These are phyloP conservation scores for Sciurus vulgaris DNA, from an alignment of 2,797 vertebrate genomes.

Conservation along the genomic window DNA sequence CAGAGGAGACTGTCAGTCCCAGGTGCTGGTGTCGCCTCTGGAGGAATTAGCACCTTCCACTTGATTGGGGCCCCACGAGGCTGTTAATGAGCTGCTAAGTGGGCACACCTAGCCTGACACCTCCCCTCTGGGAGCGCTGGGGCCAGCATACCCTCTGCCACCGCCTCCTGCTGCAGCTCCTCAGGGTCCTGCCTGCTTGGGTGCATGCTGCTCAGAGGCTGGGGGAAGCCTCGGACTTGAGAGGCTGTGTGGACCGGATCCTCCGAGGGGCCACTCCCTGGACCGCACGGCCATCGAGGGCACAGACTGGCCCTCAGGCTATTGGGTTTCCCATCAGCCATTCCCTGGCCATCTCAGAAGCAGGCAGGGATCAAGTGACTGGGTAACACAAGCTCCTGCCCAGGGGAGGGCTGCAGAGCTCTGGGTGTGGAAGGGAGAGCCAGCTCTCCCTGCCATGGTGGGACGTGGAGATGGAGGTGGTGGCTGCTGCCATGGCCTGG, in stretches of 20 bases:
- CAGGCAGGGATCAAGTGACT: constrained; percentile 68
- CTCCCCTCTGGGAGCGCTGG: not conserved
- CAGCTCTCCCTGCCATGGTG: not conserved
- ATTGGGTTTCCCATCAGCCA: constrained; percentile 56
- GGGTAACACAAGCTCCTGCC: constrained; percentile 42
- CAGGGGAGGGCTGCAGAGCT: constrained; percentile 10
- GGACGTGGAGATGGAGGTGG: not conserved
- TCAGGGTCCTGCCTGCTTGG: not conserved
- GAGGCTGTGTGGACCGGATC: not conserved
- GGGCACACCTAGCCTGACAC: not conserved
- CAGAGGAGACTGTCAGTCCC: not conserved
- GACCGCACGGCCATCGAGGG: constrained; percentile 44
- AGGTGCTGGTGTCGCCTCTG: not conserved
- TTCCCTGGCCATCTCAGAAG: constrained; percentile 42
- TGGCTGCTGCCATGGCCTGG: not conserved
- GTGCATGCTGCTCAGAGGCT: not conserved
- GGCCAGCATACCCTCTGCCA: not conserved
- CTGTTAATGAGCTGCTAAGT: constrained; percentile 56
- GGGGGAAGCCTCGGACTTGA: not conserved
- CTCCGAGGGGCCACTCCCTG: not conserved
- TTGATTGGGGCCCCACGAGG: constrained; percentile 40
- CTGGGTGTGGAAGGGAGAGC: not conserved
- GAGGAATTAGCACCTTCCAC: constrained; percentile 64
- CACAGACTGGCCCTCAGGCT: not conserved
- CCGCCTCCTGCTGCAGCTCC: not conserved